Evolutionary conservation across 2,113 vertebrate genomes (phyloP).

Genomic region (Mellivora capensis): DNA sequence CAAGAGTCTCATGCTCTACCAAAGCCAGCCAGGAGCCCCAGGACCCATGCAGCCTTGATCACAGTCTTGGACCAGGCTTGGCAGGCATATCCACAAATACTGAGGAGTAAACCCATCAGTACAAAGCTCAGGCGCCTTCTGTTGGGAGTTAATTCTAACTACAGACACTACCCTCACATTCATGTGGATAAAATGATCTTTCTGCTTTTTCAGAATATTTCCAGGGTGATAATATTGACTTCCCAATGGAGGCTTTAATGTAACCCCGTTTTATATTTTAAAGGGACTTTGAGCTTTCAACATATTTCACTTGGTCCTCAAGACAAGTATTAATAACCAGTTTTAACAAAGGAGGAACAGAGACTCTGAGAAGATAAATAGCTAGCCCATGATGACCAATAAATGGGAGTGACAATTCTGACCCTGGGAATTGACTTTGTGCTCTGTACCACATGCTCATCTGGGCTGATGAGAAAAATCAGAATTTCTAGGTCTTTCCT

Average conservation of each 20-base stretch:
- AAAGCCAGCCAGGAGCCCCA: neutral
- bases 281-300: neutral
- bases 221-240: neutral
- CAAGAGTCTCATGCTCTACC: neutral
- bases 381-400: neutral
- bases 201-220: neutral
- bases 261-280: neutral
- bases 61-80: neutral
- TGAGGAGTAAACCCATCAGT: neutral
- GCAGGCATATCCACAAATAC: neutral
- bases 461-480: neutral
- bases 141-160: neutral
- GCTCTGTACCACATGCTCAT: neutral
- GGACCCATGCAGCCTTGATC: neutral
- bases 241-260: neutral
- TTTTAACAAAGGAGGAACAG: neutral
- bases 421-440: neutral
- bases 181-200: neutral
- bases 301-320: neutral
- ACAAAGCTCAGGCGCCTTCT: neutral
- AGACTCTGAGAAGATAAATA: neutral
- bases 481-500: neutral
- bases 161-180: neutral
- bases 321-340: neutral
- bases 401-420: neutral